Evolutionary conservation across 2,888 invertebrate species (phyloP), one percentile per base, ranked within the genome.

Genomic region (Thalpophila matura): DNA sequence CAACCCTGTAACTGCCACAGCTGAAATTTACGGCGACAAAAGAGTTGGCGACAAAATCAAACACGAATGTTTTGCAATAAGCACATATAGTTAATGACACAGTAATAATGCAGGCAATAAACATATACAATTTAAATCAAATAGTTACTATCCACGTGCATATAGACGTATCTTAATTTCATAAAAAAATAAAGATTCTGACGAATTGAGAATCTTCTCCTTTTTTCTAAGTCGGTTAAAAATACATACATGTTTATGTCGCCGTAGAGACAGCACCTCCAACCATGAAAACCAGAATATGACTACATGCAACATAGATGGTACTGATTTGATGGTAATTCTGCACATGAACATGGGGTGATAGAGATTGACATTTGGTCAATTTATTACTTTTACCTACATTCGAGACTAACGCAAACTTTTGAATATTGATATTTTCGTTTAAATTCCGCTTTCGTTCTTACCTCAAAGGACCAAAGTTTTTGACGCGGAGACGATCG

Each of bases 391-490:
- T 56, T 42, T 67, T 51, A 20, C 74, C 63, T 74, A 76, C 18
- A 45, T 69, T 53, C 64, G 64, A 57, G 27, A 61, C 29, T 57
- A 56, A 38, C 75, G 55, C 55, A 40, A 49, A 45, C 20, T 62
- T 59, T 75, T 63, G 35, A 59, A 59, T 47, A 58, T 40, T 43
- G 46, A 47, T 58, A 51, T 65, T 65, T 50, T 54, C 58, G 53
- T 65, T 63, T 67, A 75, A 71, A 79, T 77, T 83, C 78, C 80
- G 77, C 82, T 79, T 74, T 83, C 86, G 81, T 87, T 89, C 93
- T 94, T 94, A 94, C 94, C 94, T 94, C 89, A 89, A 88, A 84
- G 89, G 92, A 92, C 88, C 91, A 92, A 93, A 85, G 91, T 92
- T 93, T 94, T 93, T 93, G 93, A 93, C 88, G 79, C 92, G 93